Base-by-base conservation (phyloP, 2,888 invertebrate species). In the Hirtodrosophila trivittata region DNA sequence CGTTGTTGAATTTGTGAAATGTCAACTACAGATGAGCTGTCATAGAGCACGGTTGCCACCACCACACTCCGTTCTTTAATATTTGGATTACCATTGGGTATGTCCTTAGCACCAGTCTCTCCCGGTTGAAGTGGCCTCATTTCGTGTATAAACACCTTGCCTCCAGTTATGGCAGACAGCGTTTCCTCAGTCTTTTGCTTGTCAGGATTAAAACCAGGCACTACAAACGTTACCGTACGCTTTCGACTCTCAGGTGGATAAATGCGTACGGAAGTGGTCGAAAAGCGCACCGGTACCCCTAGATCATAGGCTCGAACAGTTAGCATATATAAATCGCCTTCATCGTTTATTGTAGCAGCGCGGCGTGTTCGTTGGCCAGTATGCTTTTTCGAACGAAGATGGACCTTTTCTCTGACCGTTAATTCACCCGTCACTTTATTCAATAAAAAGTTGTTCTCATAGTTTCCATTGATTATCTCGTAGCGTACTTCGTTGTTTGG, bases 401-500 rank as follows among this genome's bases (percentile, higher is more conserved):
- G 66, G 3, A 90, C 71, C 66, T 86, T 87, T 51, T 93, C 93
- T 49, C 92, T 90, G 37, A 96, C 91, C 66, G 92, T 93, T 51
- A 96, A 88, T 89, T 96, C 95, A 89, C 95, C 97, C 67, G 95
- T 95, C 68, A 94, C 92, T 86, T 94, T 94, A 89, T 97, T 93
- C 37, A 97, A 91, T 14, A 93, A 91, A 89, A 97, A 95, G 89
- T 95, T 94, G 71, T 94, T 94, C 47, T 94, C 94, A 77, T 93
- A 93, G 88, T 95, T 95, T 28, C 95, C 95, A 84, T 94, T 94
- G 72, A 95, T 93, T 46, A 97, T 92, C 92, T 96, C 96, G 89
- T 97, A 97, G 87, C 94, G 94, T 14, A 97, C 94, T 87, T 95
- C 93, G 90, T 97, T 97, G 90, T 97, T 97, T 43, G 97, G 97